phyloP scores from a whole-genome alignment of 2,113 vertebrate species.

The Vidua macroura region DNA sequence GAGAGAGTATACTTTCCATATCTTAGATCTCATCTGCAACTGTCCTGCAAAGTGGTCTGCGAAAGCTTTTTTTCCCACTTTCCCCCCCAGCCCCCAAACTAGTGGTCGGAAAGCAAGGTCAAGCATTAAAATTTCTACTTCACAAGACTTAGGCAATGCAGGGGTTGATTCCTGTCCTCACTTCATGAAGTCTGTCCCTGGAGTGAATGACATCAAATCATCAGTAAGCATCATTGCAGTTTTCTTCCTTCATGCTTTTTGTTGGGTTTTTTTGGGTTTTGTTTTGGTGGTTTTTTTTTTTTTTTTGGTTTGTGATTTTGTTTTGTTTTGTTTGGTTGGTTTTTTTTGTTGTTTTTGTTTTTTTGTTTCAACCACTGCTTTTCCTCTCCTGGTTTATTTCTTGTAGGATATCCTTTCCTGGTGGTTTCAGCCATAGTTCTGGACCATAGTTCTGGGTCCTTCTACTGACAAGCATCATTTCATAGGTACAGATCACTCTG shows the following conservation, averaged over 20 bases:
- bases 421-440: background rate
- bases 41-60: background rate
- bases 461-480: background rate
- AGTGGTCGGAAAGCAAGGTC: background rate
- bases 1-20: background rate
- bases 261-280: too few relatives aligned
- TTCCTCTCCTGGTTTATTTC: background rate
- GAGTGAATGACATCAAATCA: background rate
- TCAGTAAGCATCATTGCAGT: background rate
- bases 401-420: background rate
- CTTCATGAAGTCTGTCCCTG: background rate
- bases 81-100: background rate
- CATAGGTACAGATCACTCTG: background rate
- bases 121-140: background rate
- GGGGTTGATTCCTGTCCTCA: background rate
- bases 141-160: background rate
- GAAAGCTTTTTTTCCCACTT: background rate
- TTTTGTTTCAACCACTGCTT: background rate
- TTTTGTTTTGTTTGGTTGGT: too few relatives aligned
- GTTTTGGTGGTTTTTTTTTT: too few relatives aligned
- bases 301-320: too few relatives aligned
- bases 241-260: background rate
- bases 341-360: too few relatives aligned
- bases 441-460: background rate
- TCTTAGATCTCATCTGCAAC: background rate